A percentile compares a stretch with the other conserved stretches of the same genome.
phyloP scores from a whole-genome alignment of 1,140 invertebrate genomes.

The Platorchestia sp. region DNA sequence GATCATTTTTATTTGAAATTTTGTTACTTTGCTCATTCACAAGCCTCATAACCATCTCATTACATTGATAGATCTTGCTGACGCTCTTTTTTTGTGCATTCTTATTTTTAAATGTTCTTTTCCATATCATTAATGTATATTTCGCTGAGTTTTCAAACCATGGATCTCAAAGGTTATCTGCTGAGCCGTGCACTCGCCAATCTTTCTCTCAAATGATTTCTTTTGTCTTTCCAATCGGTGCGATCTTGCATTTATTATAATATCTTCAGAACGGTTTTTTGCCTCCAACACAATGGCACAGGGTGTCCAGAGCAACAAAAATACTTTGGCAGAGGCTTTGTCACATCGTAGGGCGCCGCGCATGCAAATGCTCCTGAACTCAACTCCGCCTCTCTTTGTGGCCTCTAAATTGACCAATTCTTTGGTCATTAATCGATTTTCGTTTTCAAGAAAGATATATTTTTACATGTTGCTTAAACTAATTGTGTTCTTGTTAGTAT shows the following conservation, averaged over 20 bases:
- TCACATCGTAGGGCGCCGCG: not conserved
- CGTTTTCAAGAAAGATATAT: no score
- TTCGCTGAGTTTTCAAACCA: not conserved
- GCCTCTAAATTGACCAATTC: not conserved
- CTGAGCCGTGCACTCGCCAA: not conserved
- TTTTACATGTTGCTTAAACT: no score
- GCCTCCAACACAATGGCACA: not conserved
- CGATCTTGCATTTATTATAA: conserved; percentile 1
- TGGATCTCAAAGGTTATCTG: not conserved
- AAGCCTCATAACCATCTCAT: no score
- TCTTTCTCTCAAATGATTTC: not conserved
- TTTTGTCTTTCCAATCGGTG: not conserved
- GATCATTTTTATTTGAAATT: no score
- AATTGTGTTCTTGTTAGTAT: not conserved
- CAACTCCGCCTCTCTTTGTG: not conserved
- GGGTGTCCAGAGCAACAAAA: not conserved
- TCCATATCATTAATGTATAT: not conserved
- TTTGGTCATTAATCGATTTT: no score
- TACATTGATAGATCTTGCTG: not conserved
- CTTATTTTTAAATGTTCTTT: not conserved
- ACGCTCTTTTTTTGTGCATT: not conserved
- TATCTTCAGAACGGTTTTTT: not conserved
- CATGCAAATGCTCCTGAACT: not conserved
- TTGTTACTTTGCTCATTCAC: no score
- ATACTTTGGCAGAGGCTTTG: not conserved